Base-by-base conservation (phyloP, 1,140 invertebrate genomes). In the Eupristina koningsbergeri region DNA sequence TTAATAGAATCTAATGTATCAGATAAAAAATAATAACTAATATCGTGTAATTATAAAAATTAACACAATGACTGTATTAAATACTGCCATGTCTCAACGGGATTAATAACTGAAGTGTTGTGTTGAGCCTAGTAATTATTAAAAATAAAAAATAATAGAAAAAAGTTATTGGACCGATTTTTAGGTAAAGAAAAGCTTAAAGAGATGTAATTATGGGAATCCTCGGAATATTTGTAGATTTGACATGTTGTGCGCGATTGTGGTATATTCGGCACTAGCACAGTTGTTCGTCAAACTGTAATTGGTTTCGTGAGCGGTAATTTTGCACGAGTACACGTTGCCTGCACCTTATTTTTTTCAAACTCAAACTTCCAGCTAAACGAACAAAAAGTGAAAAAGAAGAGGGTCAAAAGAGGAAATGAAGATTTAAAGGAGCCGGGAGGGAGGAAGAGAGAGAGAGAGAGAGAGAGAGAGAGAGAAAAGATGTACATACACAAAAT, bases 361-460 rank as follows among this genome's bases (percentile, higher is more conserved):
- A 71, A 71, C 41, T 71, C 39, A 71, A 71, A 53, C 71, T 74
- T 74, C 45, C 45, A 8, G 41, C 13, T 47, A 47, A 50, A 47
- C n/a, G 71, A 2, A 74, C 50, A 74, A 74, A 47, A 50, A 39
- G 71, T 47, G n/a, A 15, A 74, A 47, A 47, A 74, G 29, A 17
- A 74, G 17, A 3, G 36, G 26, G 67, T 71, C 41, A 71, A 71
- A 36, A 41, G 41, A 71, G 29, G 36, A 36, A 71, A 71, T 41
- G 36, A 71, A 36, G n/a, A 71, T 71, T 41, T 41, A 1, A 31
- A 69, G n/a, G n/a, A n/a, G n/a, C n/a, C n/a, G n/a, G n/a, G n/a
- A n/a, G n/a, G n/a, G n/a, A n/a, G n/a, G n/a, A n/a, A n/a, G n/a
- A n/a, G n/a, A n/a, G n/a, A n/a, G n/a, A n/a, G n/a, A n/a, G n/a